These are phyloP conservation scores for Mythimna pallens DNA, from an alignment of 2,888 invertebrate genomes.

Conservation along the genomic window DNA sequence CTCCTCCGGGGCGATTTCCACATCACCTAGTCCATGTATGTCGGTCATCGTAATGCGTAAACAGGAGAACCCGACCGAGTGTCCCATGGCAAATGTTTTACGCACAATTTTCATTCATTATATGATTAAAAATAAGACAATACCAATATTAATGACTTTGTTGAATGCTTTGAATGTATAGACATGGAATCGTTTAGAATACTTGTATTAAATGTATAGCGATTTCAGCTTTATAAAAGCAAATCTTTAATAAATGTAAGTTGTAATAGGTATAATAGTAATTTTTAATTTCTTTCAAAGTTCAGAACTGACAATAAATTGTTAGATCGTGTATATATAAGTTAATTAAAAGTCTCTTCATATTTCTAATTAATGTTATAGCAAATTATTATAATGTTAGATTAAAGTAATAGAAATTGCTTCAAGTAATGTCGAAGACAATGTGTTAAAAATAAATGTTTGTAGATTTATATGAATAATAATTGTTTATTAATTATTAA, in stretches of 20 bases:
- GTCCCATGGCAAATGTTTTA: slow-evolving; percentile 71
- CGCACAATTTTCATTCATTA: slow-evolving; percentile 75
- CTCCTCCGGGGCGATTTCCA: slow-evolving; percentile 98
- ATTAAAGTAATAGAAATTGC: slow-evolving; percentile 56
- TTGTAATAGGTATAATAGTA: slow-evolving; percentile 71
- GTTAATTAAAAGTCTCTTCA: slow-evolving; percentile 81
- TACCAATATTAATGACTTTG: slow-evolving; percentile 77
- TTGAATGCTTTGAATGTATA: slow-evolving; percentile 85
- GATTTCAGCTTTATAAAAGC: slow-evolving; percentile 75
- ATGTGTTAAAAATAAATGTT: slow-evolving; percentile 60
- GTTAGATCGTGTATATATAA: slow-evolving; percentile 80
- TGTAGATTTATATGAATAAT: slow-evolving; percentile 56
- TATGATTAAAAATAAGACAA: slow-evolving; percentile 82
- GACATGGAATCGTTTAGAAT: slow-evolving; percentile 74
- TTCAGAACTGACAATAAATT: slow-evolving; percentile 90
- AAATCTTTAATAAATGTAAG: slow-evolving; percentile 71
- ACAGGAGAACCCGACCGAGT: slow-evolving; percentile 68
- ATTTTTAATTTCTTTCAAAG: slow-evolving; percentile 77
- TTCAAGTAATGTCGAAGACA: slow-evolving; percentile 67
- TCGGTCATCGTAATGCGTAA: slow-evolving; percentile 81
- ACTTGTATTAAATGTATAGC: slow-evolving; percentile 74
- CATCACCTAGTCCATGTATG: slow-evolving; percentile 93
- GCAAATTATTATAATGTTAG: slow-evolving; percentile 42
- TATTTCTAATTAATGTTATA: slow-evolving; percentile 76
- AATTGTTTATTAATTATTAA: slow-evolving; percentile 52